phyloP scores from a whole-genome alignment of 2,113 vertebrate genomes.

The Daphoenositta chrysoptera region DNA sequence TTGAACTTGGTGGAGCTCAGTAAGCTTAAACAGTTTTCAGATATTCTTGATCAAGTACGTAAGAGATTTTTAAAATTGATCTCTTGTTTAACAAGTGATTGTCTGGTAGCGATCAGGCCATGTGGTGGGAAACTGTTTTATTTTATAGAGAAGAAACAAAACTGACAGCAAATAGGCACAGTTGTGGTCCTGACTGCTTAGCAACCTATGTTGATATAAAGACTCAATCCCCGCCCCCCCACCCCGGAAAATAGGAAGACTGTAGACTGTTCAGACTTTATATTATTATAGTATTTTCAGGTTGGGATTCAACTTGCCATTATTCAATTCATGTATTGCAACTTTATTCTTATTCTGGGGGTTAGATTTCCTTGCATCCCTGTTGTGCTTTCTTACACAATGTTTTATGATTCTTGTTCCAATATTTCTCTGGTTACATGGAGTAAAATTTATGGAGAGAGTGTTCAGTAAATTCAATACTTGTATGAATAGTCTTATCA shows the following conservation, averaged over 20 bases:
- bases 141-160: neutral
- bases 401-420: neutral
- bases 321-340: neutral
- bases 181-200: neutral
- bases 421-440: neutral
- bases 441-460: neutral
- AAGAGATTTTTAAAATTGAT: neutral
- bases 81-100: neutral
- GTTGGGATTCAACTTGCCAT: neutral
- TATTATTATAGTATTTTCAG: neutral
- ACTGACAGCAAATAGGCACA: neutral
- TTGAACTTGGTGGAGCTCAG: conserved; percentile 93
- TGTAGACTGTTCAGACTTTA: neutral
- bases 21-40: conserved; percentile 89
- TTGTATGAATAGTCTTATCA: neutral
- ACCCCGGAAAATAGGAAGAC: neutral
- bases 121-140: neutral
- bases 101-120: neutral
- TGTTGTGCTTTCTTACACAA: neutral
- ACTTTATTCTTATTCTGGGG: neutral
- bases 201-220: neutral
- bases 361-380: neutral
- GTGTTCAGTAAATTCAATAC: neutral
- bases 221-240: fast-evolving
- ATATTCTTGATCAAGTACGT: conserved; percentile 86